phyloP scores from a whole-genome alignment of 1,140 invertebrate genomes.

The Mya arenaria region DNA sequence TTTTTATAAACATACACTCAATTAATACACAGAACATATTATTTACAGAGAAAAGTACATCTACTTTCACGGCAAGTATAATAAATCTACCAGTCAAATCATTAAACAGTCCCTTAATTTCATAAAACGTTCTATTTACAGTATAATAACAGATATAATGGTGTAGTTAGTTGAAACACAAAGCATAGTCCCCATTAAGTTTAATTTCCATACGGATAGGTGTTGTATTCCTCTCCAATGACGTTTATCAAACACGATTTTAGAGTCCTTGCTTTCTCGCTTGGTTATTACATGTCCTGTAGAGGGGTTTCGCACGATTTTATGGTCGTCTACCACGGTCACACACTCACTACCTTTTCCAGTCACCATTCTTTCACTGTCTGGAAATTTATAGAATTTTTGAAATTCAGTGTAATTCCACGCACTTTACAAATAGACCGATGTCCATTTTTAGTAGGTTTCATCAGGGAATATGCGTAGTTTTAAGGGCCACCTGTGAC shows the following conservation, averaged over 20 bases:
- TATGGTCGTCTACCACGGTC: slow-evolving; percentile 1
- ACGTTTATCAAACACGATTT: slow-evolving; percentile 35
- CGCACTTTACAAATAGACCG: background rate
- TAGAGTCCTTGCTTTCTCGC: slow-evolving; percentile 20
- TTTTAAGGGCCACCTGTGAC: background rate
- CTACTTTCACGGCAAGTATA: no score
- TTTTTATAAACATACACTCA: no score
- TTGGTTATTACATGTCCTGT: slow-evolving; percentile 8
- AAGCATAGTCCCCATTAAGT: no score
- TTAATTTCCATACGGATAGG: slow-evolving; percentile 2
- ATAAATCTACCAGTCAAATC: no score
- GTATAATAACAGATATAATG: no score
- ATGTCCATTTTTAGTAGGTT: background rate
- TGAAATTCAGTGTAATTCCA: background rate
- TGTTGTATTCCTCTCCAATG: background rate
- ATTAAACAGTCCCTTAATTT: no score
- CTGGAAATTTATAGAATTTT: background rate
- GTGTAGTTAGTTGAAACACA: no score
- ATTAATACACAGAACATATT: no score
- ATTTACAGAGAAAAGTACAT: no score
- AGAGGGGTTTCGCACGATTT: background rate
- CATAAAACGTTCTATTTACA: no score
- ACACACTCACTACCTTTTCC: background rate
- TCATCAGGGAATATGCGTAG: background rate
- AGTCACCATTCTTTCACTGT: background rate